Evolutionary conservation across 2,797 vertebrate genomes (phyloP).

Genomic region (Enteromius afrohamiltoni): DNA sequence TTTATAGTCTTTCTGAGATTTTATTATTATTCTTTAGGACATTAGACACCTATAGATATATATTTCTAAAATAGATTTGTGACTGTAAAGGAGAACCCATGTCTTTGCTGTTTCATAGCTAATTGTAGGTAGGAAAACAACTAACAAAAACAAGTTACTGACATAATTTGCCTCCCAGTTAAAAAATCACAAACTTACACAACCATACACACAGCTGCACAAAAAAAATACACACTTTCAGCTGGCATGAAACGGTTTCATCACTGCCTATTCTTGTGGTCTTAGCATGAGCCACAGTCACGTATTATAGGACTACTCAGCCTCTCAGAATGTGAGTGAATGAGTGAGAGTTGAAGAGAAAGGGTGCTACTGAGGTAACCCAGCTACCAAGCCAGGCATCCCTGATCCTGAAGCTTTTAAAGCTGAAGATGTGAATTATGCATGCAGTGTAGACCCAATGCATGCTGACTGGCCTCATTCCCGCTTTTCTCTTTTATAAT

Average conservation of each 20-base stretch:
- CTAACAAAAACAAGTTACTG: not conserved
- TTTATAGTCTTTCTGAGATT: no score
- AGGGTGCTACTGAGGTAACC: constrained; percentile 64
- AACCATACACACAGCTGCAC: not conserved
- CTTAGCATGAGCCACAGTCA: constrained; percentile 24
- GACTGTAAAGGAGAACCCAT: no score
- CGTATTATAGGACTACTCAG: constrained; percentile 26
- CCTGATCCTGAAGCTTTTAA: constrained; percentile 77
- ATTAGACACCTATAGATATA: no score
- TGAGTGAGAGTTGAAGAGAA: constrained; percentile 65
- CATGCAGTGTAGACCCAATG: constrained; percentile 67
- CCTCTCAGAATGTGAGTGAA: constrained; percentile 66
- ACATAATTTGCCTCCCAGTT: not conserved
- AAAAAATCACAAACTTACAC: not conserved
- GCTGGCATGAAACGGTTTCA: not conserved
- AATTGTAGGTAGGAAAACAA: not conserved
- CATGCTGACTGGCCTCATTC: constrained; percentile 49
- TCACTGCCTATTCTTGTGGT: constrained; percentile 14
- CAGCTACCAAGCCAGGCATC: constrained; percentile 74
- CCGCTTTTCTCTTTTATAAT: constrained; percentile 45
- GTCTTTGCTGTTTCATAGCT: not conserved
- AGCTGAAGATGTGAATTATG: constrained; percentile 76
- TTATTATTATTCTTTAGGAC: no score
- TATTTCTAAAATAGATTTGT: no score
- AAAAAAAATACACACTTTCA: constrained; percentile 5